phyloP scores from a whole-genome alignment of 1,140 invertebrate species.

The Homarus americanus region DNA sequence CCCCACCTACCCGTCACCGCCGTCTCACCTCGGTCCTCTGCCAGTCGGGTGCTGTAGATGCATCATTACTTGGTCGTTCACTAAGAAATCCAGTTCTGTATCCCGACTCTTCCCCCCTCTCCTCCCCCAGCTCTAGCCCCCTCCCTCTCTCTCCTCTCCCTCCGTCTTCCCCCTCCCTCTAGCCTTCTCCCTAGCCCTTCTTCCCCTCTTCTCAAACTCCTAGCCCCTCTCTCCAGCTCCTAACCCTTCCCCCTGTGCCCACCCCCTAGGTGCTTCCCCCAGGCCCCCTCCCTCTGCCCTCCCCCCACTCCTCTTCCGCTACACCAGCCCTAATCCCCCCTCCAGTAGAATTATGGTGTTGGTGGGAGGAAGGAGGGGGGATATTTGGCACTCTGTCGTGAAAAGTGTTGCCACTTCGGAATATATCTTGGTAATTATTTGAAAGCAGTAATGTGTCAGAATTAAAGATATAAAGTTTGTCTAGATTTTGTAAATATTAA shows the following conservation, averaged over 20 bases:
- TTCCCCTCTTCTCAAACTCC: not conserved
- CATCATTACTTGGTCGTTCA: not conserved
- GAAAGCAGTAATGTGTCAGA: too few relatives aligned
- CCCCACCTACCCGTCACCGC: not conserved
- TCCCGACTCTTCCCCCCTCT: not conserved
- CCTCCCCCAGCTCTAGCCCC: too few relatives aligned
- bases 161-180: not conserved
- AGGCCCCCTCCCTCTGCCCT: not conserved
- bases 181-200: not conserved
- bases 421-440: too few relatives aligned
- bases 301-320: not conserved
- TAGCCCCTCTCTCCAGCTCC: not conserved
- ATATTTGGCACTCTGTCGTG: too few relatives aligned
- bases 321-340: too few relatives aligned
- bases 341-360: too few relatives aligned
- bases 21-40: not conserved
- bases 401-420: too few relatives aligned
- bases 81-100: not conserved
- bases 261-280: not conserved
- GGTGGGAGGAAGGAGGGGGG: too few relatives aligned
- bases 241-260: not conserved
- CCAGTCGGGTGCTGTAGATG: not conserved
- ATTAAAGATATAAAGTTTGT: too few relatives aligned
- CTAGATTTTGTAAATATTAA: too few relatives aligned
- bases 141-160: not conserved